A percentile compares a stretch with the other conserved stretches of the same genome.
phyloP scores from a whole-genome alignment of 2,888 invertebrate genomes.

The Epinotia brunnichana region DNA sequence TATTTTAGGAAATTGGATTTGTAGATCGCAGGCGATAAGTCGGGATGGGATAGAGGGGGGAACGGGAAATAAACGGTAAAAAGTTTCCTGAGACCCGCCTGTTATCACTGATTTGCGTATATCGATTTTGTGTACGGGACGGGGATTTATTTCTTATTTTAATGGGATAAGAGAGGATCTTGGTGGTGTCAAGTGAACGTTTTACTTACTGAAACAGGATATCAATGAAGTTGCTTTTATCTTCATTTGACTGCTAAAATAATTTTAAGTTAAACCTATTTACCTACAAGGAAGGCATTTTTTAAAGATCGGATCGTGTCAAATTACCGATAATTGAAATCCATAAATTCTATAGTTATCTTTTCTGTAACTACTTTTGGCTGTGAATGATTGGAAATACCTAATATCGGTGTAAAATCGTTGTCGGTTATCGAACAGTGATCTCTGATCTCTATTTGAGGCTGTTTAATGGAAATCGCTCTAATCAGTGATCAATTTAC shows the following conservation, averaged over 20 bases:
- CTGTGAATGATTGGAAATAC: too few species aligned
- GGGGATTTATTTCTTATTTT: conserved; percentile 64
- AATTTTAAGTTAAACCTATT: too few species aligned
- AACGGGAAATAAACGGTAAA: conserved; percentile 67
- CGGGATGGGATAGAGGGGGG: conserved; percentile 57
- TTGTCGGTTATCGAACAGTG: too few species aligned
- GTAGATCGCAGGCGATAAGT: conserved; percentile 81
- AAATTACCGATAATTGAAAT: too few species aligned
- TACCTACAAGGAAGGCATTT: too few species aligned
- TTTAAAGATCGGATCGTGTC: too few species aligned
- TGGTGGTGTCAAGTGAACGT: conserved; percentile 26
- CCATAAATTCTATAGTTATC: neutral
- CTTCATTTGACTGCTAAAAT: neutral
- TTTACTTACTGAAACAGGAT: conserved; percentile 6
- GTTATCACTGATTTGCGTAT: conserved; percentile 82
- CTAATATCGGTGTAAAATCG: too few species aligned
- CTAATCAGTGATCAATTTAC: too few species aligned
- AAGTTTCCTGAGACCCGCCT: conserved; percentile 67
- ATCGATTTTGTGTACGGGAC: conserved; percentile 71
- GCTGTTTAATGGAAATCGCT: too few species aligned
- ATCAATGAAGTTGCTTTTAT: neutral
- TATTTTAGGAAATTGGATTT: conserved; percentile 85
- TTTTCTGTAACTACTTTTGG: too few species aligned
- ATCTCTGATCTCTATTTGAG: too few species aligned
- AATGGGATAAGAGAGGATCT: conserved; percentile 39